A percentile compares a stretch with the other conserved stretches of the same genome.
Evolutionary conservation across 2,113 vertebrate species (phyloP).

Genomic region (Tenebrosternarchus preto): DNA sequence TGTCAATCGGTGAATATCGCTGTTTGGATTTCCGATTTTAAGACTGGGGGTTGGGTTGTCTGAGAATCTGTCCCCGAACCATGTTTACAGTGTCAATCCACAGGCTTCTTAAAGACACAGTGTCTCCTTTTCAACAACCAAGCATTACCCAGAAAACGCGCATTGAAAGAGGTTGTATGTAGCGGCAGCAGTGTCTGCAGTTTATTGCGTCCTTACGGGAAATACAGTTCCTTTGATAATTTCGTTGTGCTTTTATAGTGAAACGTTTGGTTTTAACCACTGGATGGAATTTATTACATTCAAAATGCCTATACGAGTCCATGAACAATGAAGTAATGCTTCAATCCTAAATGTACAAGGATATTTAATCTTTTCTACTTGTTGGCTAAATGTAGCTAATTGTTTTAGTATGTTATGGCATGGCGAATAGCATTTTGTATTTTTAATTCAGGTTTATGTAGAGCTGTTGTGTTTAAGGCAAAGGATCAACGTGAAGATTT

Average conservation of each 20-base stretch:
- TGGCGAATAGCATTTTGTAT: constrained; percentile 99
- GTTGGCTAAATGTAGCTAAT: constrained; percentile 98
- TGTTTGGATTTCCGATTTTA: constrained; percentile 86
- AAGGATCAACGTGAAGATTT: constrained; percentile 93
- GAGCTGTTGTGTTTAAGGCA: constrained; percentile 99
- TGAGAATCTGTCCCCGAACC: constrained; percentile 89
- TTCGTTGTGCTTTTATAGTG: constrained; percentile 91
- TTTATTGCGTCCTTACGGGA: constrained; percentile 64
- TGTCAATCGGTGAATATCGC: constrained; percentile 77
- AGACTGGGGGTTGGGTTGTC: constrained; percentile 80
- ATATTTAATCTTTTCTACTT: constrained; percentile 99
- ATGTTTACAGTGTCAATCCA: constrained; percentile 99
- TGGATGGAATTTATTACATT: constrained; percentile 90
- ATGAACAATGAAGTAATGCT: constrained; percentile 94
- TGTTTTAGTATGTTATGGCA: constrained; percentile 99
- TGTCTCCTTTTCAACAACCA: constrained; percentile 82
- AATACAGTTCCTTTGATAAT: constrained; percentile 83
- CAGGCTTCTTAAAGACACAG: constrained; percentile 99
- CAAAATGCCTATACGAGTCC: constrained; percentile 96
- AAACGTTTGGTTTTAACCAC: constrained; percentile 97
- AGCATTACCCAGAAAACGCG: constrained; percentile 67
- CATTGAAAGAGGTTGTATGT: constrained; percentile 56
- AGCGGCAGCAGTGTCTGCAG: constrained; percentile 42
- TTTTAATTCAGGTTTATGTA: constrained; percentile 94
- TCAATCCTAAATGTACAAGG: constrained; percentile 98